A percentile compares a stretch with the other conserved stretches of the same genome.
These are phyloP conservation scores for Heterocephalus glaber DNA, from an alignment of 2,113 vertebrate species.

Conservation along the genomic window DNA sequence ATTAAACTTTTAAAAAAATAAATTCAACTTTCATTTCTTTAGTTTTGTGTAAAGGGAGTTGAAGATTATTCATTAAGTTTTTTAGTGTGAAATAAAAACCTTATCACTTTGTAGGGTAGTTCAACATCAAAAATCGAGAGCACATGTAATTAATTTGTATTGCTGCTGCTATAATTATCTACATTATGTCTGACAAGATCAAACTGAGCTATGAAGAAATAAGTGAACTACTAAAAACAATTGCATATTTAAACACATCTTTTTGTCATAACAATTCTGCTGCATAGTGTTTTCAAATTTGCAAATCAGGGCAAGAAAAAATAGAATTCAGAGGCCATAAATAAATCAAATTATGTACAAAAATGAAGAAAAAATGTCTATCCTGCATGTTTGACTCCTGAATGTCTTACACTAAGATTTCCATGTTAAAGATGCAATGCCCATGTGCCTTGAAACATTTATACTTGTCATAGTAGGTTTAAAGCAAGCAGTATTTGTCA, in stretches of 20 bases:
- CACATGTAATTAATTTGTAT: slow-evolving; percentile 71
- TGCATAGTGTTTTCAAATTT: slow-evolving; percentile 50
- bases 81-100: slow-evolving; percentile 18
- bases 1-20: slow-evolving; percentile 53
- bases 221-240: slow-evolving; percentile 62
- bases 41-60: slow-evolving; percentile 8
- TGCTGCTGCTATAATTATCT: slow-evolving; percentile 48
- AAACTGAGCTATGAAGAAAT: slow-evolving; percentile 44
- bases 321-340: background rate
- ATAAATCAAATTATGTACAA: slow-evolving; percentile 41
- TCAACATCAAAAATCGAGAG: slow-evolving; percentile 62
- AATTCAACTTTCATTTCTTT: slow-evolving; percentile 17
- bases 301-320: background rate
- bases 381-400: background rate
- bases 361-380: background rate
- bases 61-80: slow-evolving; percentile 21
- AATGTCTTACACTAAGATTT: background rate
- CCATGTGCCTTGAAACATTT: background rate
- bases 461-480: background rate
- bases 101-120: background rate
- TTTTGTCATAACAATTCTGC: slow-evolving; percentile 51
- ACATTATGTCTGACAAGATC: slow-evolving; percentile 61
- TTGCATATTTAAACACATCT: slow-evolving; percentile 52
- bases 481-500: background rate
- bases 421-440: background rate